phyloP scores from a whole-genome alignment of 2,888 invertebrate species.

The Pelosia muscerda region DNA sequence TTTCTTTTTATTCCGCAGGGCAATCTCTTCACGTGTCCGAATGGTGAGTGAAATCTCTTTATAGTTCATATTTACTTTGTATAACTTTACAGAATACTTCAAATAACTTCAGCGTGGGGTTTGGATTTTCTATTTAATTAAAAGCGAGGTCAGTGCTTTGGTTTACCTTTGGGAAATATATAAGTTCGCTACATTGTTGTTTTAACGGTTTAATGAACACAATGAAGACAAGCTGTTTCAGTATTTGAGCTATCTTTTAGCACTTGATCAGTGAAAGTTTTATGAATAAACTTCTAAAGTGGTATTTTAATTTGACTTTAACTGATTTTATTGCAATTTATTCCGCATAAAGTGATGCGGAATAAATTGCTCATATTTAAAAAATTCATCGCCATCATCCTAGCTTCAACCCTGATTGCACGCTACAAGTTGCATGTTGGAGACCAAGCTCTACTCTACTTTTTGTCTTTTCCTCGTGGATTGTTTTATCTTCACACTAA shows the following conservation, averaged over 20 bases:
- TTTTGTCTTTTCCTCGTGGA: no score
- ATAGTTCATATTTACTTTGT: constrained; percentile 40
- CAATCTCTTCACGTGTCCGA: constrained; percentile 90
- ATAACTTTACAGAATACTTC: constrained; percentile 50
- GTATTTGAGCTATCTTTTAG: constrained; percentile 34
- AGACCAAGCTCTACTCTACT: no score
- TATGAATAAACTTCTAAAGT: neutral
- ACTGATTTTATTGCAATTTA: neutral
- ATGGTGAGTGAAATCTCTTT: constrained; percentile 86
- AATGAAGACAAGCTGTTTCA: constrained; percentile 28
- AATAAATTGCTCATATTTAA: no score
- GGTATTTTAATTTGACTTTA: neutral
- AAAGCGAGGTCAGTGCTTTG: constrained; percentile 38
- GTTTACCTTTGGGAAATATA: constrained; percentile 52
- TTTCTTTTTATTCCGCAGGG: constrained; percentile 81
- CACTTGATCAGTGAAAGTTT: constrained; percentile 12
- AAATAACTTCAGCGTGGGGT: constrained; percentile 37
- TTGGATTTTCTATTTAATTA: constrained; percentile 51
- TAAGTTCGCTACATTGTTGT: constrained; percentile 42
- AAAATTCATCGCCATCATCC: neutral
- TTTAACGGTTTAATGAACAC: constrained; percentile 47
- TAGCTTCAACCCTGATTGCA: neutral
- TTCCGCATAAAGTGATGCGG: neutral
- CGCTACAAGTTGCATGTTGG: no score
- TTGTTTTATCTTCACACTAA: no score